Base-by-base conservation (phyloP, 2,113 vertebrate species). In the Pleuronectes platessa region DNA sequence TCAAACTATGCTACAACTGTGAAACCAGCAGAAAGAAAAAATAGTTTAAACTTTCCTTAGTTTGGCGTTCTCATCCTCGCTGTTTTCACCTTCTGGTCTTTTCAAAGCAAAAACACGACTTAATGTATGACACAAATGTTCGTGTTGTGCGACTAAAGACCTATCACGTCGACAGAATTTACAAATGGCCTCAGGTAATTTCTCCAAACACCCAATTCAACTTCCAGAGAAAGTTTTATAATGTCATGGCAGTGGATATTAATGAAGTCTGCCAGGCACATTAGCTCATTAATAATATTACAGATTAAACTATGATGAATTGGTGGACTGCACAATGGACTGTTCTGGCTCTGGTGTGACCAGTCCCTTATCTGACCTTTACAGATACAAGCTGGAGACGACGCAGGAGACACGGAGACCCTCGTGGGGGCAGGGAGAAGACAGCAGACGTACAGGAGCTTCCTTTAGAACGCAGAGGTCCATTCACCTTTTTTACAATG, bases 321-420 rank as follows among this genome's bases (percentile, higher is more conserved):
- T 85, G 78, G 79, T 73, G 72, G 71, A 68, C 78, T 61, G 76
- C 73, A 89, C 87, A 90, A 88, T 81, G 74, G 74, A 68, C 61
- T 77, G 82, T 86, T 86, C 78, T 81, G 72, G 84, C 81, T 76
- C 82, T 76, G 77, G 45, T 88, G 86, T 78, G 87, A 87, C 85
- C 86, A 74, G 80, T 73, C 77, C 86, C 79, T 92, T 92, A 90
- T 91, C 85, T 90, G 90, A 92, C 91, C 90, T 91, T 91, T 90
- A 69, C 89, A 90, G 89, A 83, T 79, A 71, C 78, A 79, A 75
- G 76, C 78, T 60, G 68, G 26, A 62, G 67, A 76, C 82, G 73
- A 89, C 86, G 73, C 85, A 71, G 61, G 83, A 89, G 87, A 87
- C 84, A 68, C 64, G 49, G 81, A 87, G 72, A 79, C 63, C 74